A percentile compares a stretch with the other conserved stretches of the same genome.
Conservation (phyloP, 2,888 invertebrate species). For the Nomada hirtipes region DNA sequence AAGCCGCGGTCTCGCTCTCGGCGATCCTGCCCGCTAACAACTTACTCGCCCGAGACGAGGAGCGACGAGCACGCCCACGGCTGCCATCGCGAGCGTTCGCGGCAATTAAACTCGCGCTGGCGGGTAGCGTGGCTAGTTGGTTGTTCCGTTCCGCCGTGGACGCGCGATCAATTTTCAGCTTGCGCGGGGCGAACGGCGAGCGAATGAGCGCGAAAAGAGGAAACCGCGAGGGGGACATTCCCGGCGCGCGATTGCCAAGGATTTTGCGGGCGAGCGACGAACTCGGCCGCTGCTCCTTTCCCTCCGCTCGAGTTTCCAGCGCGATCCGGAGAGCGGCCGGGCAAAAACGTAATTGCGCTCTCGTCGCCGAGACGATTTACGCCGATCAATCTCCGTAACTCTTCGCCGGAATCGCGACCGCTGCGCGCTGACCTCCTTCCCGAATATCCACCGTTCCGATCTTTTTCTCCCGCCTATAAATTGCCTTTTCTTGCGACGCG, state of each 20-base stretch:
- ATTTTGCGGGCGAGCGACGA: slow-evolving; percentile 80
- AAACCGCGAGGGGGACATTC: slow-evolving; percentile 70
- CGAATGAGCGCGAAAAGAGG: slow-evolving; percentile 38
- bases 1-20: slow-evolving; percentile 56
- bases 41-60: slow-evolving; percentile 59
- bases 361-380: slow-evolving; percentile 67
- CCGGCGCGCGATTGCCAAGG: slow-evolving; percentile 77
- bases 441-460: slow-evolving; percentile 50
- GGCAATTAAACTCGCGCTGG: background rate
- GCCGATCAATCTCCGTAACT: slow-evolving; percentile 60
- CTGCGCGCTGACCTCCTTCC: slow-evolving; percentile 55
- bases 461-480: slow-evolving; percentile 44
- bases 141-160: background rate
- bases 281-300: slow-evolving; percentile 60
- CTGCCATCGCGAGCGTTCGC: slow-evolving; percentile 3
- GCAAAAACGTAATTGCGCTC: slow-evolving; percentile 79
- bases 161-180: slow-evolving; percentile 43
- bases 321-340: slow-evolving; percentile 39
- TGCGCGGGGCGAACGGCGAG: background rate
- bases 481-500: slow-evolving; percentile 27
- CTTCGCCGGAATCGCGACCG: slow-evolving; percentile 42
- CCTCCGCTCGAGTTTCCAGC: slow-evolving; percentile 57
- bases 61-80: slow-evolving; percentile 14
- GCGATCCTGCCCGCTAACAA: slow-evolving; percentile 63
- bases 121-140: background rate